A percentile compares a stretch with the other conserved stretches of the same genome.
These are phyloP conservation scores for Halcyon chelicuti DNA, from an alignment of 2,797 vertebrate species.

Conservation along the genomic window DNA sequence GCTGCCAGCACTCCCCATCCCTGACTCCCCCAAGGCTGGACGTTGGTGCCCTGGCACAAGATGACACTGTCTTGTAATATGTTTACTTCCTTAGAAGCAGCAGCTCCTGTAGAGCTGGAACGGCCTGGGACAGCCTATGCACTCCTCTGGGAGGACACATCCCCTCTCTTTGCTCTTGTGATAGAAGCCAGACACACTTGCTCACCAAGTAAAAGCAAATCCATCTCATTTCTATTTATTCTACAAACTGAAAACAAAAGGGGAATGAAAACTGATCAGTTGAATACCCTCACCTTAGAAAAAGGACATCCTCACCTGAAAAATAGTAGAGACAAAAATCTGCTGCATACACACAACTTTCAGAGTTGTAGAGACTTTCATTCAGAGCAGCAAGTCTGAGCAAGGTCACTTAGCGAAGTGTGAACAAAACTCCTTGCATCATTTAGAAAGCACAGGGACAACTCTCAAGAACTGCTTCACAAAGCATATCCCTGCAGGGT, in stretches of 20 bases:
- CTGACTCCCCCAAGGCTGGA: too few species aligned
- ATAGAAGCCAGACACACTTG: background rate
- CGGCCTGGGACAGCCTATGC: background rate
- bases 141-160: background rate
- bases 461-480: background rate
- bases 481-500: background rate
- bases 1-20: background rate
- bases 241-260: background rate
- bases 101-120: background rate
- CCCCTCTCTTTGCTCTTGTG: background rate
- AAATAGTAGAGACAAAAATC: background rate
- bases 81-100: background rate
- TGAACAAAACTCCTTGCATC: background rate
- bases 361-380: background rate
- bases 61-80: rapidly evolving
- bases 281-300: background rate
- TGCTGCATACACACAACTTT: background rate
- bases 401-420: slow-evolving; percentile 25
- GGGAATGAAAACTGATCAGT: background rate
- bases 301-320: background rate
- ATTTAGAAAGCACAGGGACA: background rate
- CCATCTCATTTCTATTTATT: background rate
- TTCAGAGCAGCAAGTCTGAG: slow-evolving; percentile 29
- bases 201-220: background rate
- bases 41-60: rapidly evolving